phyloP scores from a whole-genome alignment of 2,888 invertebrate species.

The Drosophila meridiana region DNA sequence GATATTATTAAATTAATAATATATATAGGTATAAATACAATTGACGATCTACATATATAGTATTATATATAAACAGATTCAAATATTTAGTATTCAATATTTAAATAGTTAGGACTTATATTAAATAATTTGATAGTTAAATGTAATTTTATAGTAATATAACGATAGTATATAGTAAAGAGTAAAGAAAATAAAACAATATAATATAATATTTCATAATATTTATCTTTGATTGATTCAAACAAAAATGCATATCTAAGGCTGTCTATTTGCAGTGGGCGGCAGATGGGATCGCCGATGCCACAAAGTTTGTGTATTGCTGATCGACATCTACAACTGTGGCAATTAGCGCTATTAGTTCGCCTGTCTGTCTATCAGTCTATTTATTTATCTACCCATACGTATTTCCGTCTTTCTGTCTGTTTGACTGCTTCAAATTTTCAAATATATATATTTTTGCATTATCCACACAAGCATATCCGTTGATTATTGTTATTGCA shows the following conservation, averaged over 20 bases:
- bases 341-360: slow-evolving; percentile 8
- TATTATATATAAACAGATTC: neutral
- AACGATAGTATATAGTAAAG: too few relatives aligned
- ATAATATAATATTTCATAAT: neutral
- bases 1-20: neutral
- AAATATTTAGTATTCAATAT: neutral
- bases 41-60: neutral
- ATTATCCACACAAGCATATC: neutral
- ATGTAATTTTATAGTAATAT: too few relatives aligned
- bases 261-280: neutral
- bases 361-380: neutral
- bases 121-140: too few relatives aligned
- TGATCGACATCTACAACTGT: slow-evolving; percentile 4
- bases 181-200: neutral
- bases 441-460: neutral
- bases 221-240: neutral
- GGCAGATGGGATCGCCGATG: neutral
- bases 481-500: neutral
- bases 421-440: neutral
- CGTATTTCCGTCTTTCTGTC: neutral
- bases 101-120: neutral
- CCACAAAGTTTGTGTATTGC: neutral
- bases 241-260: neutral
- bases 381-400: neutral
- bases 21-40: neutral